Evolutionary conservation across 2,797 vertebrate species (phyloP), one percentile per base, ranked within the genome.

Genomic region (Pogoniulus pusillus): DNA sequence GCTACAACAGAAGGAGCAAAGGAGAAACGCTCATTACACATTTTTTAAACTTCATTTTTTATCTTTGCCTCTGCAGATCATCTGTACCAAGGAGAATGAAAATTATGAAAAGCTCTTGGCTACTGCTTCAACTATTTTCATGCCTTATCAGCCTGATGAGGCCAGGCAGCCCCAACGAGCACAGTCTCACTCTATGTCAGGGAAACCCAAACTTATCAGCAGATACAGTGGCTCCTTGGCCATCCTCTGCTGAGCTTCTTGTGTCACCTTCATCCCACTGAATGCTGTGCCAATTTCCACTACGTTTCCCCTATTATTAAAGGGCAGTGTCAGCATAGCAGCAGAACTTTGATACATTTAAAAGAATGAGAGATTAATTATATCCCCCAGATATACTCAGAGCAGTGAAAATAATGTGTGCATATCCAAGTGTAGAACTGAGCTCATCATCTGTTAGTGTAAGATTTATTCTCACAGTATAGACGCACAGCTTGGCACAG

Each of bases 11-110:
- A 63, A 85, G 60, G 53, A 92, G 60, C 66, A 83, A 83, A 65
- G 63, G 18, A 89, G 72, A 91, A 89, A 83, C 68, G 89, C 49
- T 88, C 69, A 89, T 73, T 82, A 86, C 55, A 71, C 32, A 26
- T 89, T 92, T 93, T 93, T 91, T 45, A 76, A 93, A 79, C 35
- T 74, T 85, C 4, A 65, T 59, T 91, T 90, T 95, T 89, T 73
- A 60, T 81, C 70, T 91, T 91, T 93, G 81, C 54, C 32, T 87
- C 53, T 88, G 65, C 82, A 85, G 57, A 79, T 68, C 45, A 47
- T 82, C 72, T 84, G 49, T 37, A 85, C 39, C 41, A 87, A 63
- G 39, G 79, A 89, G 55, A 92, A 94, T 35, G 60, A 83, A 71
- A 85, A 91, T 83, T 87, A 91, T 35, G 41, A 87, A 92, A 94